Percentiles rank a stretch among this genome's conserved stretches.
These are phyloP conservation scores for Melanostoma mellinum DNA, from an alignment of 2,888 invertebrate genomes.

Conservation along the genomic window DNA sequence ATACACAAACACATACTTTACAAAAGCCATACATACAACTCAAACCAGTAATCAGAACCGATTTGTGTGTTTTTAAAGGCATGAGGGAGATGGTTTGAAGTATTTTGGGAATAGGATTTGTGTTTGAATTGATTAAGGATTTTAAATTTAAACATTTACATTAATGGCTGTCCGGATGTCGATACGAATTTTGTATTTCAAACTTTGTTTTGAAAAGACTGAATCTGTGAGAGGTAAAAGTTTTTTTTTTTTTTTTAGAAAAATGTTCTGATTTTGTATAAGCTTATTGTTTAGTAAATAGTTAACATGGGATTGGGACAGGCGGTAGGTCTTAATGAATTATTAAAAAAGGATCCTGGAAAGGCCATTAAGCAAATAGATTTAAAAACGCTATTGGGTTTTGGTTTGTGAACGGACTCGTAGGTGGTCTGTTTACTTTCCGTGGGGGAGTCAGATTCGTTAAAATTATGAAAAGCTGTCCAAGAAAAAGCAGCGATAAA, in stretches of 20 bases:
- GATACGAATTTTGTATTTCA: conserved; percentile 45
- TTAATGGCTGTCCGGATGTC: conserved; percentile 64
- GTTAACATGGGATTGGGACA: no score
- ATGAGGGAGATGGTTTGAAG: conserved; percentile 40
- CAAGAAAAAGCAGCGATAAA: no score
- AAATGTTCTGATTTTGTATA: no score
- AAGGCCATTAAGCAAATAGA: no score
- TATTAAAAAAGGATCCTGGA: no score
- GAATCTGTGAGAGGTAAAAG: not conserved
- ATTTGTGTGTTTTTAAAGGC: conserved; percentile 51
- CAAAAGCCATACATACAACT: conserved; percentile 12
- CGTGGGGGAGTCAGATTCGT: no score
- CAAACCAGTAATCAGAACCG: conserved; percentile 55
- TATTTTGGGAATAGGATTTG: conserved; percentile 60
- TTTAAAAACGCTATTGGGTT: no score
- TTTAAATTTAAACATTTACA: conserved; percentile 70
- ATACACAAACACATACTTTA: not conserved
- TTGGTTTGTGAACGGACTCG: no score
- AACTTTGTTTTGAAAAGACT: conserved; percentile 50
- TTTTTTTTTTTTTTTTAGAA: conserved; percentile 32
- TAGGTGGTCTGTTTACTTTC: no score
- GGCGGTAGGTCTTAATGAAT: no score
- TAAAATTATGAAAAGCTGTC: no score
- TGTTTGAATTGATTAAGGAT: conserved; percentile 70
- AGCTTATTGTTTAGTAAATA: no score